Percentiles rank a stretch among this genome's conserved stretches.
These are phyloP conservation scores for Danaus plexippus DNA, from an alignment of 1,140 invertebrate genomes.

Conservation along the genomic window DNA sequence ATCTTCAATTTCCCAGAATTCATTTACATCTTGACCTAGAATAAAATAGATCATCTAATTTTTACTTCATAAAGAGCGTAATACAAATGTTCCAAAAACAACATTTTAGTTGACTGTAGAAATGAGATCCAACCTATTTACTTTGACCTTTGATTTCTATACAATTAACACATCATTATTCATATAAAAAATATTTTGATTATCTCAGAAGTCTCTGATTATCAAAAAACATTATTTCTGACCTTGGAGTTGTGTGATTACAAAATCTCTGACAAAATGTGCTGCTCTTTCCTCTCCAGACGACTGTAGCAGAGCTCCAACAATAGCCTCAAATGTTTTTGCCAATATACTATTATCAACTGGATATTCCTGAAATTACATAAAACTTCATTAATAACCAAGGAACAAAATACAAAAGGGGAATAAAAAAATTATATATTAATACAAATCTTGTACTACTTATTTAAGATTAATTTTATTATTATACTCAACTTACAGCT, in stretches of 20 bases:
- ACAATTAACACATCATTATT: no score
- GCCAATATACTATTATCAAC: conserved; percentile 77
- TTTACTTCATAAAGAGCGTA: no score
- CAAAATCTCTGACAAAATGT: conserved; percentile 89
- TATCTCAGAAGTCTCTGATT: background rate
- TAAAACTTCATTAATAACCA: background rate
- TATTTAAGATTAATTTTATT: conserved; percentile 21
- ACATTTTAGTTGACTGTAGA: no score
- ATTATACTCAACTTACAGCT: conserved; percentile 72
- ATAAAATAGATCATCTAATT: conserved; percentile 9
- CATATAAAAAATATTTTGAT: no score
- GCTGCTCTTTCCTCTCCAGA: conserved; percentile 75
- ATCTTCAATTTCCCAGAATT: conserved; percentile 85
- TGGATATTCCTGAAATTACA: conserved; percentile 81
- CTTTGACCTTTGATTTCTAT: no score
- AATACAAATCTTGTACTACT: no score
- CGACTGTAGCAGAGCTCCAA: conserved; percentile 81
- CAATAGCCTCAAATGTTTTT: conserved; percentile 86
- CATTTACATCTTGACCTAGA: conserved; percentile 81
- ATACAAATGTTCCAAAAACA: no score
- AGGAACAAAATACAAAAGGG: no score
- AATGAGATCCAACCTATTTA: no score
- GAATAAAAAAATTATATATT: no score
- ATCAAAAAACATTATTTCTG: conserved; percentile 1
- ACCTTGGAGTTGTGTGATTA: conserved; percentile 84